Base-by-base conservation (phyloP, 2,113 vertebrate genomes). In the Cheilinus undulatus region DNA sequence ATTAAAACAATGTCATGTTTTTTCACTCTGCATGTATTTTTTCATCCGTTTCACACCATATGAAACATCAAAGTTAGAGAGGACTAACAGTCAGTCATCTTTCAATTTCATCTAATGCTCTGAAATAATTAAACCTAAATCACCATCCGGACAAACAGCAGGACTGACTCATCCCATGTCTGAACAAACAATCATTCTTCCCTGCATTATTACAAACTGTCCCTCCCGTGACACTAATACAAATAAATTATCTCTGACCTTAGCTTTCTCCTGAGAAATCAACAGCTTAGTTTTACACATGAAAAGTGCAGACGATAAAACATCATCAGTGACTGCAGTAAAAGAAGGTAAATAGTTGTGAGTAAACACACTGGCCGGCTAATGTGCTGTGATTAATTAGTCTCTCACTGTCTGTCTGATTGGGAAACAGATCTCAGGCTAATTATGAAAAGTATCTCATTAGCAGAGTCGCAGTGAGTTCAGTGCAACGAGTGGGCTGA, bases 341-440 rank as follows among this genome's bases (percentile, higher is more conserved):
- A 68, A 62, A 26, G 15, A 38, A 65, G 24, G 65, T 71, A 83
- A 86, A 85, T 56, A 80, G 63, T 83, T 77, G 56, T 42, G 72
- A 45, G 48, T 78, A 81, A 76, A 82, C 72, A 71, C 61, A 51
- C 68, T 70, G 58, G 14, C 46, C 57, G 50, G n/a, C n/a, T n/a
- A n/a, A n/a, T n/a, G n/a, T n/a, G n/a, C n/a, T n/a, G n/a, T 84
- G 85, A 91, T 91, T 83, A 90, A 90, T 89, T 86, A 85, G 58
- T 73, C 60, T 24, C 71, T 75, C 17, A 19, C 76, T 77, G 73
- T 80, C 73, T 76, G 61, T 75, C 76, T 83, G 86, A 88, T 84
- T 84, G 79, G 74, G 64, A 76, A 83, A 80, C 52, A 67, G 74
- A 81, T 73, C 78, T 78, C 46, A n/a, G 65, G 82, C 69, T 86